Conservation (phyloP, 2,797 vertebrate species). For the Pogonophryne albipinna region DNA sequence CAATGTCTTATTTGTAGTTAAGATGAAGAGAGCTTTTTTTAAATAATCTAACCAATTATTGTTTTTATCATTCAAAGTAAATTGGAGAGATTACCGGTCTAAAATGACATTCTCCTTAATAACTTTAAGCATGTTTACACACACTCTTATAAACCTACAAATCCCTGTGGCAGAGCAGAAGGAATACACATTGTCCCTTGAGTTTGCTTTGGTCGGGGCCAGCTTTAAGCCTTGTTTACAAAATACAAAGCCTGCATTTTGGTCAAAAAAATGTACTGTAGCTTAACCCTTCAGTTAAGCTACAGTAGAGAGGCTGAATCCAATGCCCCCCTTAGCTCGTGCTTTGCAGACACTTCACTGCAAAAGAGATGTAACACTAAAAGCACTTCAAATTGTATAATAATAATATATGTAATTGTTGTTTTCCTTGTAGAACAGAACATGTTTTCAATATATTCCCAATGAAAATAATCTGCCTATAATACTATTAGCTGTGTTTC, state of each 20-base stretch:
- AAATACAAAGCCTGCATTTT: not conserved
- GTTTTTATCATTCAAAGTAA: not conserved
- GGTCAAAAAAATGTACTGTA: slow-evolving; percentile 1
- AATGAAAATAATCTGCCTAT: not conserved
- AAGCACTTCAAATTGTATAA: not conserved
- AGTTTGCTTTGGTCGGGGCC: slow-evolving; percentile 20
- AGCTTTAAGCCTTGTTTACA: slow-evolving; percentile 19
- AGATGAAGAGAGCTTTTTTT: not conserved
- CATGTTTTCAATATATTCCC: not conserved
- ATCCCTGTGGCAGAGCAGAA: slow-evolving; percentile 10
- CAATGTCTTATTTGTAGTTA: not conserved
- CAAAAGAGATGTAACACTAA: slow-evolving; percentile 7
- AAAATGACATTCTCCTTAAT: not conserved
- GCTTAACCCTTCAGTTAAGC: slow-evolving; percentile 10
- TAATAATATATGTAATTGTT: not conserved
- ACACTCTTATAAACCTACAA: slow-evolving; percentile 10
- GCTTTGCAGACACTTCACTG: slow-evolving; percentile 10
- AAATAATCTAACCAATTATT: not conserved
- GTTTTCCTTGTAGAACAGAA: slow-evolving; percentile 1
- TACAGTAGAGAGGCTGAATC: slow-evolving; percentile 4
- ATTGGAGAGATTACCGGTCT: slow-evolving; percentile 17
- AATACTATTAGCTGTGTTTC: not conserved
- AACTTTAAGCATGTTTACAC: slow-evolving; percentile 9
- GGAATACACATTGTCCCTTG: slow-evolving; percentile 10
- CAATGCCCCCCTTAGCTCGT: not conserved